Percentiles rank a stretch among this genome's conserved stretches.
phyloP scores from a whole-genome alignment of 37 sponge, comb jelly and placozoan genomes.

The Spongia lamella region DNA sequence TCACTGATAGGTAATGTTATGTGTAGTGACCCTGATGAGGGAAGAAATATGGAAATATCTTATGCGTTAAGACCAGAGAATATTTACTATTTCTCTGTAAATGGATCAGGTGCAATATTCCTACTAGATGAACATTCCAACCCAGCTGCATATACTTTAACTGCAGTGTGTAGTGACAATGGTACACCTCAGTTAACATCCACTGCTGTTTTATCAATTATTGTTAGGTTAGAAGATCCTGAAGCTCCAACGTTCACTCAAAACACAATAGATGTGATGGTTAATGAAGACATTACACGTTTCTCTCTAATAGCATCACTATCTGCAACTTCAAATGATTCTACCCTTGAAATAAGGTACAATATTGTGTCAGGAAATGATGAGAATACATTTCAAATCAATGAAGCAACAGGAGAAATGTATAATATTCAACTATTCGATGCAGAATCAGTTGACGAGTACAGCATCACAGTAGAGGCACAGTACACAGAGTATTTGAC shows the following conservation, averaged over 20 bases:
- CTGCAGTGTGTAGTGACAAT: slow-evolving; percentile 58
- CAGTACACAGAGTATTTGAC: slow-evolving; percentile 22
- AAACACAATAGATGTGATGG: too few relatives aligned
- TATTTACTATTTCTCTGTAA: too few relatives aligned
- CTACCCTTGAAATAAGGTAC: slow-evolving; percentile 31
- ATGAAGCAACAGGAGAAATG: slow-evolving; percentile 38
- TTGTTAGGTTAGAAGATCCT: slow-evolving; percentile 22
- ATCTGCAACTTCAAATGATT: too few relatives aligned
- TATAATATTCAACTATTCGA: slow-evolving; percentile 23
- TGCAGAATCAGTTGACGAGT: slow-evolving; percentile 16
- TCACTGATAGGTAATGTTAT: too few relatives aligned
- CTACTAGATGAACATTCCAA: too few relatives aligned
- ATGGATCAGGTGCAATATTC: too few relatives aligned
- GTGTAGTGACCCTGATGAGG: too few relatives aligned
- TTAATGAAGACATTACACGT: too few relatives aligned
- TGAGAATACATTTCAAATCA: slow-evolving; percentile 38
- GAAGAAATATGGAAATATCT: too few relatives aligned
- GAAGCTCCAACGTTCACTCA: too few relatives aligned
- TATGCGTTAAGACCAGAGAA: too few relatives aligned
- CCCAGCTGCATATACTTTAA: slow-evolving; percentile 36
- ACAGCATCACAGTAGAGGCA: slow-evolving; percentile 47
- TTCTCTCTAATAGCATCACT: too few relatives aligned
- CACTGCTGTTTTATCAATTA: slow-evolving; percentile 60
- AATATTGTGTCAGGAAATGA: slow-evolving; percentile 49
- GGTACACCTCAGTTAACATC: slow-evolving; percentile 49